Base-by-base conservation (phyloP, 1,140 invertebrate genomes). In the Drosophila littoralis region DNA sequence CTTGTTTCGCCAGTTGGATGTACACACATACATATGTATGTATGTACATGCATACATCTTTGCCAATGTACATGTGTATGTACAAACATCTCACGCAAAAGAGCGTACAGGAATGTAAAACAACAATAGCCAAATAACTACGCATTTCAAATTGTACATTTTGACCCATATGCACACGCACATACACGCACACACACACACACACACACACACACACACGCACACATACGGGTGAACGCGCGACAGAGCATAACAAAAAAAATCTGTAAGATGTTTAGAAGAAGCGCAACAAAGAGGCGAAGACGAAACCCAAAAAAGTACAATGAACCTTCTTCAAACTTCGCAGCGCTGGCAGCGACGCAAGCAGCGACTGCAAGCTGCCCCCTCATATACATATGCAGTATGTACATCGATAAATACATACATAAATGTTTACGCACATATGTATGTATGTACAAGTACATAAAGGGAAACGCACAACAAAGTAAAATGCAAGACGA, bases 311-410 rank as follows among this genome's bases (percentile, higher is more conserved):
- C 82, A 73, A 85, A 85, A 85, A 79, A 82, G 82, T 85, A 75
- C 82, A 85, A 79, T 85, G 82, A 85, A 85, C 82, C 71, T 77
- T 66, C 67, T 45, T 54, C 28, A 75, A 79, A 74, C 65, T 79
- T 82, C 69, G 57, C 57, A 71, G 64, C 48, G 52, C 8, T 36
- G 63, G 57, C 50, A 38, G 72, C 15, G 52, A 43, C 46, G 70
- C 51, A 10, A 33, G 38, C 64, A 57, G 58, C 42, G 58, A 17
- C 50, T 73, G 64, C 55, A 61, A 57, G 60, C 40, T 52, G 67
- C 69, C 36, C 52, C 15, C 28, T 48, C 15, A 59, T 40, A 28
- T 12, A 43, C 8, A 55, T 46, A 28, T 15, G n/a, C 13, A 28
- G 28, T 28, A 10, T 32, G n/a, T 3, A 28, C 22, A 28, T 28